Evolutionary conservation across 2,113 vertebrate genomes (phyloP).

Genomic region (Dicaeum eximium): DNA sequence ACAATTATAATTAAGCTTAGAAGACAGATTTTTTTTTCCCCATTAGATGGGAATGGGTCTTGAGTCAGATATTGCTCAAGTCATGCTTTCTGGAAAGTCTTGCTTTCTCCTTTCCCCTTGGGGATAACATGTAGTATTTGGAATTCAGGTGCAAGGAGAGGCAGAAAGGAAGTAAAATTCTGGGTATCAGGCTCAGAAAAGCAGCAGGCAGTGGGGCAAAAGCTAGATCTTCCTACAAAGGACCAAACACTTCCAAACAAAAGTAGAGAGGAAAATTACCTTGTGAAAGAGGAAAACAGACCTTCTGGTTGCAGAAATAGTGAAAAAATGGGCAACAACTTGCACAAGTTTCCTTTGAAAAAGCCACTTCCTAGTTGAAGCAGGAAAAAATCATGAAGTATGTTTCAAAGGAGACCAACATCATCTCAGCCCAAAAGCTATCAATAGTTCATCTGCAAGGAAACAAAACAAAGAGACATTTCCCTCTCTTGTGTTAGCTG

Average conservation of each 20-base stretch:
- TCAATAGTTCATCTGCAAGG: neutral
- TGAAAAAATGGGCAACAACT: neutral
- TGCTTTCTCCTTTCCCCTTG: neutral
- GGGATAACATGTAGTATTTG: neutral
- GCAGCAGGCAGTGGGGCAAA: neutral
- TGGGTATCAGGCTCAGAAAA: neutral
- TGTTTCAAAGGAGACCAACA: neutral
- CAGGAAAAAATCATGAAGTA: neutral
- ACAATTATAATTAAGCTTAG: neutral
- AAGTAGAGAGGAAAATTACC: neutral
- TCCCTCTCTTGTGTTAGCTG: neutral
- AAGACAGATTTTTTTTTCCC: neutral
- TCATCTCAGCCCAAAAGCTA: neutral
- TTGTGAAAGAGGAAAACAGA: neutral
- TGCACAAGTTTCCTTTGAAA: neutral
- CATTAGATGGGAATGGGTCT: neutral
- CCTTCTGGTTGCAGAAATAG: neutral
- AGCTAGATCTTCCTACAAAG: neutral
- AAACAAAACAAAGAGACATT: neutral
- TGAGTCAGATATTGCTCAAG: neutral
- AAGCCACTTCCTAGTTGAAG: neutral
- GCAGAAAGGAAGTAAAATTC: neutral
- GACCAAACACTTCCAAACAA: neutral
- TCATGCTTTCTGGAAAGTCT: neutral
- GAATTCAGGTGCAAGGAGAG: neutral